Percentiles rank a stretch among this genome's conserved stretches.
These are phyloP conservation scores for Drosophila nasuta DNA, from an alignment of 1,140 invertebrate genomes.

Conservation along the genomic window DNA sequence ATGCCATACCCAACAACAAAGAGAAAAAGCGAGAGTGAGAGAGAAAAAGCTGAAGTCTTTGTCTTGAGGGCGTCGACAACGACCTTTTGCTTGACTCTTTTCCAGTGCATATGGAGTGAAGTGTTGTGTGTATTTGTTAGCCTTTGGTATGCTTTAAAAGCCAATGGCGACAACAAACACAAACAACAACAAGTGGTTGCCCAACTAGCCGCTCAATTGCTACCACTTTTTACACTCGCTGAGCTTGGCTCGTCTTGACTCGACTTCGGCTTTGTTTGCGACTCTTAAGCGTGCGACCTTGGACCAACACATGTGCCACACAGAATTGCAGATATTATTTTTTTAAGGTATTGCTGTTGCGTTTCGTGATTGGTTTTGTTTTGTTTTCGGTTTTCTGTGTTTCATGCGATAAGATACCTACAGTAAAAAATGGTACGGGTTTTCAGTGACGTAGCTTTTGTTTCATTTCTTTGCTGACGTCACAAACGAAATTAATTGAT, in stretches of 20 bases:
- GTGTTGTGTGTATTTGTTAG: conserved; percentile 29
- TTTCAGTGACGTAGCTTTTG: not conserved
- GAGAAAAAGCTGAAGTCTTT: conserved; percentile 27
- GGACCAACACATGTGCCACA: conserved; percentile 58
- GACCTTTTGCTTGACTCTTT: conserved; percentile 59
- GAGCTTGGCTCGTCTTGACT: conserved; percentile 1
- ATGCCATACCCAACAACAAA: conserved; percentile 23
- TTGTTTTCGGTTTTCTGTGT: conserved; percentile 4
- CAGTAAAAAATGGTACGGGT: too few species aligned
- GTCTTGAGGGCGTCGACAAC: conserved; percentile 55
- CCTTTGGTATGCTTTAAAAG: conserved; percentile 49
- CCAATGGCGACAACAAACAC: conserved; percentile 48
- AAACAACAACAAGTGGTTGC: conserved; percentile 78
- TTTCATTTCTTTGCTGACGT: conserved; percentile 19
- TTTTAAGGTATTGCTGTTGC: conserved; percentile 21
- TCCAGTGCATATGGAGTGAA: not conserved
- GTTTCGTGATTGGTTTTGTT: conserved; percentile 5
- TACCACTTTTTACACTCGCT: conserved; percentile 49
- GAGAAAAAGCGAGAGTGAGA: not conserved
- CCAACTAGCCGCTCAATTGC: conserved; percentile 68
- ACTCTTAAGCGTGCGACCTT: conserved; percentile 66
- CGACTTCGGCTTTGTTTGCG: conserved; percentile 15
- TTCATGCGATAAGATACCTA: not conserved
- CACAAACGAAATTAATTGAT: conserved; percentile 24
- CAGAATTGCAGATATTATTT: conserved; percentile 59